Evolutionary conservation across 2,888 invertebrate species (phyloP), one percentile per base, ranked within the genome.

Genomic region (Gastrophysa polygoni): DNA sequence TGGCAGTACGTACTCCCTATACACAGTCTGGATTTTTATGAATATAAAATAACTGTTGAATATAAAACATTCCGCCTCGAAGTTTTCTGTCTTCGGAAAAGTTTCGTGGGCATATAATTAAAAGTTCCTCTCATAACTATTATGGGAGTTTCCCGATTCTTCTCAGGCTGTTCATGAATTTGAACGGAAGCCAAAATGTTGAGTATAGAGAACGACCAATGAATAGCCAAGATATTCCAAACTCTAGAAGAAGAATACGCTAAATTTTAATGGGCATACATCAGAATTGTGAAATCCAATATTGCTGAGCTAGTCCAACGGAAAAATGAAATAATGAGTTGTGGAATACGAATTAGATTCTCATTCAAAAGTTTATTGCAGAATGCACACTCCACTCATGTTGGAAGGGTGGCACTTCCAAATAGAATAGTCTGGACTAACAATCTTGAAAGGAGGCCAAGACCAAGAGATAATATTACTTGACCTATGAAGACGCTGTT

Each of bases 41-140:
- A 63, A 64, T 61, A 64, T 61, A 61, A 65, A 65, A 47, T 65
- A 61, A 57, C 59, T 54, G 52, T 49, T 59, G 61, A 54, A 59
- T 65, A 61, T 61, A 61, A 59, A 65, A 54, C 49, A 62, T 57
- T 62, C 38, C 16, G 38, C 51, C 10, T 38, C 21, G 14, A 38
- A 61, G 46, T 51, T 18, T 14, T 38, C 38, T 32, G 29, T 29
- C 21, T 24, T 14, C 43, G 18, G 16, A n/a, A 18, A 17, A 29
- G 50, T 50, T 50, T 11, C 11, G 18, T 28, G 17, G 38, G 2
- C 17, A 50, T 29, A 50, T 32, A 50, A 50, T 50, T 50, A 29
- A 50, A 50, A 29, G 11, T 32, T 28, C 17, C 32, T 50, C n/a
- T 38, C 50, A 16, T 14, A 50, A 16, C 24, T 29, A 24, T n/a